Conservation (phyloP, 1,140 invertebrate genomes). For the Drosophila sechellia region DNA sequence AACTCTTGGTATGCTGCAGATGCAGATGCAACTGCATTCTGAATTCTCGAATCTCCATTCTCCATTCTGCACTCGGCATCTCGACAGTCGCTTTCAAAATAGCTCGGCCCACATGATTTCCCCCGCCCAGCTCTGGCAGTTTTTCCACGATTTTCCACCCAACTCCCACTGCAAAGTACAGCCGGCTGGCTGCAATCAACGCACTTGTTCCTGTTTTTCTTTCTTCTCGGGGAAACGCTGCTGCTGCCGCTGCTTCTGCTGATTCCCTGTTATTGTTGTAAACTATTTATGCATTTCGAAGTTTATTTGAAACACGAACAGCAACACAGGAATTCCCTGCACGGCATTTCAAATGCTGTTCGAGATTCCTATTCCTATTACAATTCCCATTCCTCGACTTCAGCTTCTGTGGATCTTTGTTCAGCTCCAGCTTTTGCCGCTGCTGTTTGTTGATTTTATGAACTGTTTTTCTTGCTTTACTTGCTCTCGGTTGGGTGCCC, state of each 20-base stretch:
- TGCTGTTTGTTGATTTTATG: constrained; percentile 81
- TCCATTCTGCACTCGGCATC: constrained; percentile 24
- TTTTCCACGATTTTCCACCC: constrained; percentile 23
- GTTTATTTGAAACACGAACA: constrained; percentile 78
- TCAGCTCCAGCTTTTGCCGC: constrained; percentile 45
- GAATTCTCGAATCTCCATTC: constrained; percentile 14
- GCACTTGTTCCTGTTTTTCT: constrained; percentile 77
- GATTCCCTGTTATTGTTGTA: constrained; percentile 77
- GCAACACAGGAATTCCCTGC: constrained; percentile 49
- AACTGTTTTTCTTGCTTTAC: constrained; percentile 81
- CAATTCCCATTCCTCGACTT: constrained; percentile 11
- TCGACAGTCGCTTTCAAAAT: constrained; percentile 47
- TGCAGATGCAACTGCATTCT: constrained; percentile 47
- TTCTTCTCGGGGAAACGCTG: constrained; percentile 39
- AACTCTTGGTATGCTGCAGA: constrained; percentile 64
- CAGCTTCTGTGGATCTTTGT: constrained; percentile 12
- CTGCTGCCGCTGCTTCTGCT: constrained; percentile 7
- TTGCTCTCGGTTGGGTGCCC: constrained; percentile 71
- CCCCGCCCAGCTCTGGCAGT: not conserved
- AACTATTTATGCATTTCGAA: constrained; percentile 82
- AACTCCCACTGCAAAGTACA: constrained; percentile 45
- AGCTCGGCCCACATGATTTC: constrained; percentile 54
- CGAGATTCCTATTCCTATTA: constrained; percentile 34
- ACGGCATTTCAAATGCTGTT: constrained; percentile 61
- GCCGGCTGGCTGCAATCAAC: constrained; percentile 70